Base-by-base conservation (phyloP, 2,113 vertebrate species). In the Electrona antarctica region DNA sequence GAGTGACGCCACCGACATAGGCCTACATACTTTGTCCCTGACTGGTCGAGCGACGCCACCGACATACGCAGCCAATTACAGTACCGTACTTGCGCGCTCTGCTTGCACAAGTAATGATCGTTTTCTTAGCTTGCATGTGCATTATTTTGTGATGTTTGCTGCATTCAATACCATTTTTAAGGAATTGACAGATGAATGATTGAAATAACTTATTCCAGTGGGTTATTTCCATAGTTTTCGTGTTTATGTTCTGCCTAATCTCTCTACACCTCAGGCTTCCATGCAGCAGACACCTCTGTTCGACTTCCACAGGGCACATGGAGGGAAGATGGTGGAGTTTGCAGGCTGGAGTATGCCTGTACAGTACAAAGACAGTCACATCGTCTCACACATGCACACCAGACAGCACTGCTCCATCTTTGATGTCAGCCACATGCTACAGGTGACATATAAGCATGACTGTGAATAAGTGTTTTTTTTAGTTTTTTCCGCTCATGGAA, bases 361-460 rank as follows among this genome's bases (percentile, higher is more conserved):
- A 10, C 90, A 91, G 69, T 91, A 91, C 78, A 88, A 73, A 71
- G 90, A 90, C 79, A 88, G 89, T 12, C 90, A 91, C 85, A 86
- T 91, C 57, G 66, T 14, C 33, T 88, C 90, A 1, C 88, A 89
- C 85, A 82, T 85, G 85, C 89, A 90, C 88, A 85, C 85, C 81
- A 83, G 90, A 71, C 74, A 87, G 63, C 90, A 86, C 82, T 88
- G 89, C 84, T 88, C 90, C 78, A 79, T 91, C 72, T 91, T 91
- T 0, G 90, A 91, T 7, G 90, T 91, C 78, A 89, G 90, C 67
- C 90, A 91, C 86, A 91, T 91, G 90, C 84, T 90, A 65, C 89
- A 91, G 89, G 90, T 91, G 56, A 77, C 21, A 21, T 21, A 21
- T 21, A 41, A 4, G 33, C 33, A 41, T 41, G 33, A 41, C 33